Percentiles rank a stretch among this genome's conserved stretches.
Conservation (phyloP, 2,113 vertebrate genomes). For the Serilophus lunatus region DNA sequence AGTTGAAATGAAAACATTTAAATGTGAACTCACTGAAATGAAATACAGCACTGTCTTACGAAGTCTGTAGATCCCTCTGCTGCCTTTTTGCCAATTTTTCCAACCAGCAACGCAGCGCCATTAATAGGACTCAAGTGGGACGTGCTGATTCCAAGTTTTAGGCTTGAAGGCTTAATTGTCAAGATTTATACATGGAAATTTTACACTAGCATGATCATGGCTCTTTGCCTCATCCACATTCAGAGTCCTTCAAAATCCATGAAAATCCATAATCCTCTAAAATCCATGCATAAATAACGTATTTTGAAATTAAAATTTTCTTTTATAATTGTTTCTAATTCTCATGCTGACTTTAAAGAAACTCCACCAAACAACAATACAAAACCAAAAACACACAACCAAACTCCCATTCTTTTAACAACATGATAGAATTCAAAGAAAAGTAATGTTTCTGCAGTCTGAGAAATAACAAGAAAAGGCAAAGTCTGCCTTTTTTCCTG, state of each 20-base stretch:
- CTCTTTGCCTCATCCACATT: background rate
- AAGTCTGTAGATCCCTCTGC: slow-evolving; percentile 44
- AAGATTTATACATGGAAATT: background rate
- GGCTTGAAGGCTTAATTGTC: background rate
- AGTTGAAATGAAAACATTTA: slow-evolving; percentile 43
- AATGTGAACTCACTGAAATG: slow-evolving; percentile 19
- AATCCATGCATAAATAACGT: background rate
- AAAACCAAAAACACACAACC: background rate
- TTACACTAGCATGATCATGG: background rate
- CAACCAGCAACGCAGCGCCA: background rate
- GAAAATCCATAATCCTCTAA: background rate
- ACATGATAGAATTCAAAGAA: background rate
- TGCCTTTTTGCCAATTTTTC: background rate
- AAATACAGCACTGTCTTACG: slow-evolving; percentile 1
- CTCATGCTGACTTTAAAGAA: background rate
- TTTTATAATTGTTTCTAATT: background rate
- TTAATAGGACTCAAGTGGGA: background rate
- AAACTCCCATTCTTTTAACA: background rate
- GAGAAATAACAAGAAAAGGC: background rate
- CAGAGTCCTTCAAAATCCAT: background rate
- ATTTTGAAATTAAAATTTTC: background rate
- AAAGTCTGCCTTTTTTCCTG: background rate
- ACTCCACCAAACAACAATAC: background rate
- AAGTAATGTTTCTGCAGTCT: background rate
- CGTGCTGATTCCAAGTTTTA: slow-evolving; percentile 3